Percentiles rank a stretch among this genome's conserved stretches.
Conservation (phyloP, 1,140 invertebrate species). For the Pogonomyrmex barbatus region DNA sequence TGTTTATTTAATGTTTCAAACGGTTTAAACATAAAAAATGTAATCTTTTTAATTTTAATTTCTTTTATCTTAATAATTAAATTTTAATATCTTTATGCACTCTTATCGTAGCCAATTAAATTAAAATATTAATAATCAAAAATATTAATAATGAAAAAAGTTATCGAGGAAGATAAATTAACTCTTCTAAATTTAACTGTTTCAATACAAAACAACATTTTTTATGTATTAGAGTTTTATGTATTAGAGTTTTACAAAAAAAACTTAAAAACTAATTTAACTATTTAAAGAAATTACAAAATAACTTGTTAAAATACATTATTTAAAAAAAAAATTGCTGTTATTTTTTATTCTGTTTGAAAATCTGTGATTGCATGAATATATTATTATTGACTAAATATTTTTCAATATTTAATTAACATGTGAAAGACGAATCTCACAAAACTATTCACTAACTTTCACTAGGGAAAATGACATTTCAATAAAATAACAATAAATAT, state of each 20-base stretch:
- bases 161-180: neutral
- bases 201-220: neutral
- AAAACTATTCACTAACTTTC: neutral
- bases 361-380: neutral
- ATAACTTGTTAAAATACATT: neutral
- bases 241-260: no score
- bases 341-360: neutral
- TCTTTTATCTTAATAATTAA: no score
- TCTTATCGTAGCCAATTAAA: no score
- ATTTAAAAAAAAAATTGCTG: neutral
- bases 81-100: no score
- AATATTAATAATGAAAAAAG: neutral
- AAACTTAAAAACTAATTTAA: neutral
- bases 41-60: no score
- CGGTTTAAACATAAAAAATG: no score
- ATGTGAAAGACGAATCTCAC: neutral
- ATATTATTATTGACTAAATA: neutral
- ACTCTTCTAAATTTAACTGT: neutral
- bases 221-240: neutral
- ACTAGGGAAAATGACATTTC: neutral
- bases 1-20: no score
- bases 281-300: slow-evolving; percentile 1
- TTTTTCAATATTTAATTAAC: neutral
- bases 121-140: slow-evolving; percentile 2
- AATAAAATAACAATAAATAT: neutral